Percentiles rank a stretch among this genome's conserved stretches.
These are phyloP conservation scores for Glossosoma conforme DNA, from an alignment of 1,140 invertebrate species.

Conservation along the genomic window DNA sequence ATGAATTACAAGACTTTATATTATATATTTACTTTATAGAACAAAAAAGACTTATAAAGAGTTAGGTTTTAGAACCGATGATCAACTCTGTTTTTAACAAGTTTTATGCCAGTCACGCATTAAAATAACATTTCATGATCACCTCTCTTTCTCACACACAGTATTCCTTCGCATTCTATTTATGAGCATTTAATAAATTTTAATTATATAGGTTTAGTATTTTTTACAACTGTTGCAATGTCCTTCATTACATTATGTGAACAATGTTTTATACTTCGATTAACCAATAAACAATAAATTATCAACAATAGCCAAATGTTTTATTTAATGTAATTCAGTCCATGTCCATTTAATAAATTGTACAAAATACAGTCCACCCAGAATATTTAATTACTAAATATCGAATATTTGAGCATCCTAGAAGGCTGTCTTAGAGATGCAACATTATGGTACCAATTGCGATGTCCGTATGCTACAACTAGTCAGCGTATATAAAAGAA, in stretches of 20 bases:
- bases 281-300: constrained; percentile 33
- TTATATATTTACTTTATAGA: not conserved
- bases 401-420: no score
- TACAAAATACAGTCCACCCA: no score
- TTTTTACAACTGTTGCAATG: constrained; percentile 28
- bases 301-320: constrained; percentile 15
- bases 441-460: no score
- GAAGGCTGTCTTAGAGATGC: no score
- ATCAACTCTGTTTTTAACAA: not conserved
- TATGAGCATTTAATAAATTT: constrained; percentile 30
- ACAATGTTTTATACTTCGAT: constrained; percentile 27
- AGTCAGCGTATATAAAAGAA: no score
- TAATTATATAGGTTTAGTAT: constrained; percentile 25
- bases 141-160: constrained; percentile 22
- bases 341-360: no score
- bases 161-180: constrained; percentile 30
- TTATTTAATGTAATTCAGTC: no score
- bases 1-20: not conserved
- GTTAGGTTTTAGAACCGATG: not conserved
- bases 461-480: no score
- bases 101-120: constrained; percentile 20
- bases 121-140: constrained; percentile 14
- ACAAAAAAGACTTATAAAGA: not conserved
- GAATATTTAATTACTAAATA: no score
- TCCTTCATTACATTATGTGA: constrained; percentile 27